These are phyloP conservation scores for Linyphia triangularis DNA, from an alignment of 2,888 invertebrate species.

Conservation along the genomic window DNA sequence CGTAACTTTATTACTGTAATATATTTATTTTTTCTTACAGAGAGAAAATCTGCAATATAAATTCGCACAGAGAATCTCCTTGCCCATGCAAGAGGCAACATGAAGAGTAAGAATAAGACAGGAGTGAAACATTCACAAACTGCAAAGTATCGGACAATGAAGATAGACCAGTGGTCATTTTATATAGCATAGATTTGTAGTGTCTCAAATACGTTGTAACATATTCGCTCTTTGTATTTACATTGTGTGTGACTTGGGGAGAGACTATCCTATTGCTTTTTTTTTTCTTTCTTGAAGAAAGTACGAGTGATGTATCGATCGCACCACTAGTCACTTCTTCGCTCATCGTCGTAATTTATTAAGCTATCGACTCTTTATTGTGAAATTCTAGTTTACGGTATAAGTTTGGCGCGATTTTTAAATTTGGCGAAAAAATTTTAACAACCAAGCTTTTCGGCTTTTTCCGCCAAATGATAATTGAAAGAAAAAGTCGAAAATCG, in stretches of 20 bases:
- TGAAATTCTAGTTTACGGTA: neutral
- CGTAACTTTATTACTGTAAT: neutral
- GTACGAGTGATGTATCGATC: constrained; percentile 19
- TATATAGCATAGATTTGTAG: constrained; percentile 27
- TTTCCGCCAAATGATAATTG: too few relatives aligned
- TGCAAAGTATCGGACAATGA: neutral
- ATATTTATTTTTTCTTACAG: constrained; percentile 17
- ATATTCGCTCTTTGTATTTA: constrained; percentile 29
- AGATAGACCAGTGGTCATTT: constrained; percentile 10
- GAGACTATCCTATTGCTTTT: neutral
- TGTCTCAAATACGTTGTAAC: constrained; percentile 30
- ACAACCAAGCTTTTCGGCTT: too few relatives aligned
- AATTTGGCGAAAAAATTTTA: too few relatives aligned
- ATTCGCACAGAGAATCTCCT: too few relatives aligned
- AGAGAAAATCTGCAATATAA: constrained; percentile 62
- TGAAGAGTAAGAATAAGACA: neutral
- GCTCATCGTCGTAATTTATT: constrained; percentile 28
- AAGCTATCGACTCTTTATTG: neutral
- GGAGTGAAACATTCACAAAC: neutral
- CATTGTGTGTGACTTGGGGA: neutral
- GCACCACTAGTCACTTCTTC: constrained; percentile 32
- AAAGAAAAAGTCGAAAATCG: too few relatives aligned
- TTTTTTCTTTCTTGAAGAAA: neutral
- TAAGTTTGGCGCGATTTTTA: too few relatives aligned
- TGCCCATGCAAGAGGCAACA: neutral